phyloP scores from a whole-genome alignment of 2,888 invertebrate genomes.

The Athalia circularis region DNA sequence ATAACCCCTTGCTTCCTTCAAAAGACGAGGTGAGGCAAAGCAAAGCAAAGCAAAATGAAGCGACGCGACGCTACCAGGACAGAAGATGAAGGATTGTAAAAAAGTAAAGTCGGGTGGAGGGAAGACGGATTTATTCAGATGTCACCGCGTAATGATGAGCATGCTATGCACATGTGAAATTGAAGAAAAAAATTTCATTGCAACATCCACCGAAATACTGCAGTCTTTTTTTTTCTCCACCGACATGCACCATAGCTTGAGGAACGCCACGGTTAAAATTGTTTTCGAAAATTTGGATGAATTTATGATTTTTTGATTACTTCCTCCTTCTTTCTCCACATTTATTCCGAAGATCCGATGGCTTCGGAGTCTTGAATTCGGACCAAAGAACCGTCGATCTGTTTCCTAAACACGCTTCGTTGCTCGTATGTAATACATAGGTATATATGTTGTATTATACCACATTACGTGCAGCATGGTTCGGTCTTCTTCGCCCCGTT shows the following conservation, averaged over 20 bases:
- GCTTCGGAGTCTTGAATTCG: conserved; percentile 10
- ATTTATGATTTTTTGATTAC: not conserved
- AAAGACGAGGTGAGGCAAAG: not conserved
- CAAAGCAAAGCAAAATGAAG: conserved; percentile 1
- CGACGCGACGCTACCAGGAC: conserved; percentile 45
- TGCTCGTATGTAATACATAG: too few relatives aligned
- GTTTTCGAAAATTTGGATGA: conserved; percentile 43
- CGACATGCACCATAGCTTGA: too few relatives aligned
- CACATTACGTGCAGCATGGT: too few relatives aligned
- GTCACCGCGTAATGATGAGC: conserved; percentile 57
- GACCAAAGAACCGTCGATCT: conserved; percentile 9
- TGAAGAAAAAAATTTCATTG: conserved; percentile 54
- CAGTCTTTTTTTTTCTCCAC: not conserved
- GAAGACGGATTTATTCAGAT: conserved; percentile 52
- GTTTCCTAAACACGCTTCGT: not conserved
- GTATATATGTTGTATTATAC: too few relatives aligned
- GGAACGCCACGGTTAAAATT: conserved; percentile 28
- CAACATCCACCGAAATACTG: conserved; percentile 49
- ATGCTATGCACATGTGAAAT: conserved; percentile 50
- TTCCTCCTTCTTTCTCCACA: not conserved
- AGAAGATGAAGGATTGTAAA: conserved; percentile 48
- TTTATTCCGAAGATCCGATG: too few relatives aligned
- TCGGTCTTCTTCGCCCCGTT: conserved; percentile 10
- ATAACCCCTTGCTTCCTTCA: conserved; percentile 1
- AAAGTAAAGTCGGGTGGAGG: conserved; percentile 35